Conservation (phyloP, 2,888 invertebrate genomes). For the Galerucella pusilla region DNA sequence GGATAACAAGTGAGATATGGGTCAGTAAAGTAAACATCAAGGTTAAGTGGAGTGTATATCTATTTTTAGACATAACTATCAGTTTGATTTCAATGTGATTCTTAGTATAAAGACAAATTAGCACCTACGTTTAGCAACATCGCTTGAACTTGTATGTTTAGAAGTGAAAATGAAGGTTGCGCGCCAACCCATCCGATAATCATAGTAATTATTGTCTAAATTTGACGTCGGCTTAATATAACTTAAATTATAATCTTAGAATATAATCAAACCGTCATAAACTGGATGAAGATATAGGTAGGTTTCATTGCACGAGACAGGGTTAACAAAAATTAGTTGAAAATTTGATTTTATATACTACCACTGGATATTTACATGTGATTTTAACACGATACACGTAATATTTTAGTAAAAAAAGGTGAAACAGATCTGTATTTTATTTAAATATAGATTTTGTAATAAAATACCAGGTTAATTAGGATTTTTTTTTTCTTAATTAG, state of each 20-base stretch:
- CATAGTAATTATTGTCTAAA: slow-evolving; percentile 32
- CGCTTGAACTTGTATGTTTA: slow-evolving; percentile 26
- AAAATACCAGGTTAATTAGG: not conserved
- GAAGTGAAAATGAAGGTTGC: slow-evolving; percentile 32
- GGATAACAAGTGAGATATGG: too few relatives aligned
- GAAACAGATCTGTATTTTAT: not conserved
- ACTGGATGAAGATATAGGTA: slow-evolving; percentile 11
- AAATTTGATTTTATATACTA: too few relatives aligned
- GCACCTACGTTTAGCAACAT: slow-evolving; percentile 16
- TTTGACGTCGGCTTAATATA: slow-evolving; percentile 27
- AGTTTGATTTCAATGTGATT: not conserved
- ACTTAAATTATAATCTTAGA: slow-evolving; percentile 21
- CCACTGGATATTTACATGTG: not conserved
- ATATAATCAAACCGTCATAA: slow-evolving; percentile 20
- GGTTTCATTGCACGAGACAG: too few relatives aligned
- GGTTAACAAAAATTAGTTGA: too few relatives aligned
- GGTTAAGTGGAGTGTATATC: too few relatives aligned
- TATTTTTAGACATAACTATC: too few relatives aligned
- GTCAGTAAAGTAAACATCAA: too few relatives aligned
- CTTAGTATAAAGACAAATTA: not conserved
- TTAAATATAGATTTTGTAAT: not conserved
- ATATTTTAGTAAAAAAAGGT: not conserved
- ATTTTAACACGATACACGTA: not conserved
- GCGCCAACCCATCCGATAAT: slow-evolving; percentile 31
- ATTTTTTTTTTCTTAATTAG: not conserved